A percentile compares a stretch with the other conserved stretches of the same genome.
phyloP scores from a whole-genome alignment of 2,797 vertebrate species.

The Coracias cyanogaster region DNA sequence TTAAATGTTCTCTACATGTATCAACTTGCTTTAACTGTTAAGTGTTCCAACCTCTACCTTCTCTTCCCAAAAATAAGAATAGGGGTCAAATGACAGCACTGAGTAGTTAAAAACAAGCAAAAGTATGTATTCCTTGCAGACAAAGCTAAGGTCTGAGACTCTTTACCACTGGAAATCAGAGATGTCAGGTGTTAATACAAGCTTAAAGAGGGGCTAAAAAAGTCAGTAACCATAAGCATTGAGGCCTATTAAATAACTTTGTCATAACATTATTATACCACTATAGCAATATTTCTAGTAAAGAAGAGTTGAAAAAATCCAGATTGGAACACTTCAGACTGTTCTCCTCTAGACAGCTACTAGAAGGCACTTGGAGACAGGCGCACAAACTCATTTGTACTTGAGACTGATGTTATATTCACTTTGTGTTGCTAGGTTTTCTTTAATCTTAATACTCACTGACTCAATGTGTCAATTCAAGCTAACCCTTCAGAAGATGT shows the following conservation, averaged over 20 bases:
- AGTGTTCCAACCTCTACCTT: not conserved
- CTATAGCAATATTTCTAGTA: not conserved
- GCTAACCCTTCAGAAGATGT: not conserved
- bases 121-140: not conserved
- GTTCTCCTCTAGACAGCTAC: not conserved
- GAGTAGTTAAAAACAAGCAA: not conserved
- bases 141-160: not conserved
- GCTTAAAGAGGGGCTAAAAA: not conserved
- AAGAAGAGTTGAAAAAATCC: not conserved
- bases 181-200: not conserved
- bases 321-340: not conserved
- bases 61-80: not conserved
- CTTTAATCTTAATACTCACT: not conserved
- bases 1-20: no score
- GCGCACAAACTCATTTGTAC: not conserved
- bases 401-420: not conserved
- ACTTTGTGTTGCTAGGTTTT: not conserved
- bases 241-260: not conserved
- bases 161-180: not conserved
- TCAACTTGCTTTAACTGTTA: not conserved
- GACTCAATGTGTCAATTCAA: not conserved
- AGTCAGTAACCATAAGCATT: not conserved
- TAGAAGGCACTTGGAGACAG: not conserved
- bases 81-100: not conserved
- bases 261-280: not conserved